Evolutionary conservation across 1,140 invertebrate genomes (phyloP), one percentile per base, ranked within the genome.

Genomic region (Plutomurus gul): DNA sequence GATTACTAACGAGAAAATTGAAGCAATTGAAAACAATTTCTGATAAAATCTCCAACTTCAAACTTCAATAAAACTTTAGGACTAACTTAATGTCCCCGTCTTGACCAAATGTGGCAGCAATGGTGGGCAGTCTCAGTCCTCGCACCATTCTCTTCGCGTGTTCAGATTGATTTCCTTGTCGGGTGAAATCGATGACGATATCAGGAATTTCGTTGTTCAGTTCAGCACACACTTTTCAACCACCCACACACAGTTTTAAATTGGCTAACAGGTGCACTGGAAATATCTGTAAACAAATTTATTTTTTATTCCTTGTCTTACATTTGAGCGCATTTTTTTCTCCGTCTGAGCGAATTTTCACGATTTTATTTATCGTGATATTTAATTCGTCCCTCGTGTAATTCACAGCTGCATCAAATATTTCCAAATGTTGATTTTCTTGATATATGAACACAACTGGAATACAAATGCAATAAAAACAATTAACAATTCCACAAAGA

Each of bases 61-160:
- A n/a, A 65, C 8, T 18, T n/a, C n/a, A n/a, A n/a, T n/a, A n/a
- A n/a, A n/a, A n/a, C n/a, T n/a, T n/a, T n/a, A n/a, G n/a, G 13
- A 7, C 70, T 81, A 30, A 88, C 88, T 87, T 87, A 11, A 96
- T 85, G 87, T 96, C 94, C 0, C 92, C 93, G 22, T 90, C 89
- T 84, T 95, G 93, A 0, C 94, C 95, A 85, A 93, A 96, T 20
- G 94, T 93, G 1, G 92, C 91, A 40, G 92, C 92, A 13, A 96
- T 88, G 0, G 94, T 96, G 4, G 95, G 94, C 76, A 96, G 85
- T 1, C 90, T 92, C 47, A 96, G 85, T 1, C 92, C 91, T 20
- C 91, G 89, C 0, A 92, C 92, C 84, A 96, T 92, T 0, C 93
- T 92, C 85, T 95, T 94, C 0, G 94, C 92, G 1, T 92, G 91